phyloP scores from a whole-genome alignment of 2,888 invertebrate species.

The Drosophila dives region DNA sequence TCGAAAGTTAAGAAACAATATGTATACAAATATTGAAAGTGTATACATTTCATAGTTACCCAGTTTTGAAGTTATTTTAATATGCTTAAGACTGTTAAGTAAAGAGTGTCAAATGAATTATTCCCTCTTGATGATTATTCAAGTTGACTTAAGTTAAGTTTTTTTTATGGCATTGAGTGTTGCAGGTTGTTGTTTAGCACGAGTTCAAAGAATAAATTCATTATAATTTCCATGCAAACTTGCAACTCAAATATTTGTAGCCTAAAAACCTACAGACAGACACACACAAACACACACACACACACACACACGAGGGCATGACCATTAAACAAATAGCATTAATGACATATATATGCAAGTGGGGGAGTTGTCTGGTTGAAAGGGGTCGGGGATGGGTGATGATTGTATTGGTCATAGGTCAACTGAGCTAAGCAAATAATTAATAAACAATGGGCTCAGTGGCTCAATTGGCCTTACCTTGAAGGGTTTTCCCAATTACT shows the following conservation, averaged over 20 bases:
- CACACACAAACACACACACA: slow-evolving; percentile 1
- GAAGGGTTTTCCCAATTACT: slow-evolving; percentile 45
- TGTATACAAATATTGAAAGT: not conserved
- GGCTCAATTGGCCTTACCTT: slow-evolving; percentile 63
- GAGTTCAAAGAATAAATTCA: slow-evolving; percentile 7
- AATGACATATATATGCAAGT: slow-evolving; percentile 12
- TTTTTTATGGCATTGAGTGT: slow-evolving; percentile 14
- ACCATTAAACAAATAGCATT: slow-evolving; percentile 29
- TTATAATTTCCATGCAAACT: slow-evolving; percentile 43
- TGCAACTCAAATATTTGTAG: slow-evolving; percentile 45
- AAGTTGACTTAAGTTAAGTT: slow-evolving; percentile 22
- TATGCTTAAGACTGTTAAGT: not conserved
- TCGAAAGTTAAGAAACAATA: not conserved
- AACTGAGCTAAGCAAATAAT: slow-evolving; percentile 66
- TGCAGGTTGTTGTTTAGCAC: slow-evolving; percentile 36
- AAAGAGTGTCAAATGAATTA: not conserved
- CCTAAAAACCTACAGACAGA: slow-evolving; percentile 1
- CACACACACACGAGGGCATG: slow-evolving; percentile 5
- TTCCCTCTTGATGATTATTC: slow-evolving; percentile 9
- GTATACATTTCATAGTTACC: not conserved
- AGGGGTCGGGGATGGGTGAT: not conserved
- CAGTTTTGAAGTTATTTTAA: not conserved
- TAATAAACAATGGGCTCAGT: slow-evolving; percentile 60
- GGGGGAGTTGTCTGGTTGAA: not conserved
- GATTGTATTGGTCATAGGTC: slow-evolving; percentile 12